Conservation (phyloP, 1,140 invertebrate genomes). For the Bombus confusus region DNA sequence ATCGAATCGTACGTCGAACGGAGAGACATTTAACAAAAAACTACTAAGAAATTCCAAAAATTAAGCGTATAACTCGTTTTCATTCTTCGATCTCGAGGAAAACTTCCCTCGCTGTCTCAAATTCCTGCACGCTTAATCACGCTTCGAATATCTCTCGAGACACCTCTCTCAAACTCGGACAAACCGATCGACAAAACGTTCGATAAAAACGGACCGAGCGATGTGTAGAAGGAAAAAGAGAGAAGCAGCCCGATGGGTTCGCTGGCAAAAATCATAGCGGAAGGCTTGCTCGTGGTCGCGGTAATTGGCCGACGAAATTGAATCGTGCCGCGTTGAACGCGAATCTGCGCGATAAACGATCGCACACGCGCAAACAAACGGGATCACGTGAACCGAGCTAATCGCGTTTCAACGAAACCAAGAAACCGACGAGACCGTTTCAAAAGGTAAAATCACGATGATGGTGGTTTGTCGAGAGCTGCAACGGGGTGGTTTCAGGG, state of each 20-base stretch:
- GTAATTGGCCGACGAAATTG: slow-evolving; percentile 21
- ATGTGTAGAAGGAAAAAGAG: neutral
- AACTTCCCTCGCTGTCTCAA: too few relatives aligned
- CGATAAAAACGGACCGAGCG: neutral
- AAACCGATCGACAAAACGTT: neutral
- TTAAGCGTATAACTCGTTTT: neutral
- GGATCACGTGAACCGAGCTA: slow-evolving; percentile 36
- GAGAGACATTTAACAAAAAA: too few relatives aligned
- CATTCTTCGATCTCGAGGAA: too few relatives aligned
- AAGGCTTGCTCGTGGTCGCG: neutral
- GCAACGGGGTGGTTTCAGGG: slow-evolving; percentile 2
- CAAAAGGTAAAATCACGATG: neutral
- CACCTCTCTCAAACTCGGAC: neutral
- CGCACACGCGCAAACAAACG: slow-evolving; percentile 34
- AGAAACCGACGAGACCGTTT: neutral
- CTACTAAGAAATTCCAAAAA: too few relatives aligned
- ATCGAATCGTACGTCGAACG: too few relatives aligned
- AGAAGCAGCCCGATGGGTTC: neutral
- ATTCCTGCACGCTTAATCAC: too few relatives aligned
- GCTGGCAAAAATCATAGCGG: neutral
- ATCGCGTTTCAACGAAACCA: slow-evolving; percentile 20
- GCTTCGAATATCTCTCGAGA: neutral
- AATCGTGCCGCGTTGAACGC: slow-evolving; percentile 20
- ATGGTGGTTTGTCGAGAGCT: neutral
- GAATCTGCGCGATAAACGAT: slow-evolving; percentile 35